phyloP scores from a whole-genome alignment of 2,113 vertebrate species.

The Dromas ardeola region DNA sequence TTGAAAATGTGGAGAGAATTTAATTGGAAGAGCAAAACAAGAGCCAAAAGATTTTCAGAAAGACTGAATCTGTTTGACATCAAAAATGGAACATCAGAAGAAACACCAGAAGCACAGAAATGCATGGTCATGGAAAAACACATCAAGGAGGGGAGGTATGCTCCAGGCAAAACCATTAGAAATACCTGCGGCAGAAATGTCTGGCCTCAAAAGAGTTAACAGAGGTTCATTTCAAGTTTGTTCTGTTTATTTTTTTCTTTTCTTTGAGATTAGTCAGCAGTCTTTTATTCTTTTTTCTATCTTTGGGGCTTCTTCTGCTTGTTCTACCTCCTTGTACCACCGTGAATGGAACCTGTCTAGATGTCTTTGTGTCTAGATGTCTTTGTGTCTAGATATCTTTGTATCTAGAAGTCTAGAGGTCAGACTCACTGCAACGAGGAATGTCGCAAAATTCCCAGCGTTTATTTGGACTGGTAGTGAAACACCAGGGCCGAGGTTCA shows the following conservation, averaged over 20 bases:
- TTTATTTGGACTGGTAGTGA: constrained; percentile 80
- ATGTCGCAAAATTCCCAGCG: constrained; percentile 91
- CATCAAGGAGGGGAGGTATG: not conserved
- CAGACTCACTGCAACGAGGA: constrained; percentile 85
- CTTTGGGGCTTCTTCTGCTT: not conserved
- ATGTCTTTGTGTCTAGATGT: not conserved
- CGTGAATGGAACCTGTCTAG: not conserved
- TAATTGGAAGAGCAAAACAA: not conserved
- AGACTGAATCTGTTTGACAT: not conserved
- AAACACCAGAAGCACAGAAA: not conserved
- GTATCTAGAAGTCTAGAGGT: not conserved
- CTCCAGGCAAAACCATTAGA: not conserved
- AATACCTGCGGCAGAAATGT: not conserved
- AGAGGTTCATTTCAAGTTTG: not conserved
- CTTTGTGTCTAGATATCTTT: not conserved
- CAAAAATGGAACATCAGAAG: not conserved
- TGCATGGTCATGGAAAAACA: not conserved
- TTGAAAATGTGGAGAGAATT: not conserved
- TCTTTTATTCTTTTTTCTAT: not conserved
- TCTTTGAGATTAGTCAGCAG: not conserved
- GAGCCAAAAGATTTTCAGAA: not conserved
- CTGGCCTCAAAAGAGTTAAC: not conserved
- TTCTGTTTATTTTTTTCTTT: not conserved
- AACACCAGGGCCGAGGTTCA: constrained; percentile 91
- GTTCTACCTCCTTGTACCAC: not conserved